A percentile compares a stretch with the other conserved stretches of the same genome.
Conservation (phyloP, 2,888 invertebrate species). For the Thelaira solivaga region DNA sequence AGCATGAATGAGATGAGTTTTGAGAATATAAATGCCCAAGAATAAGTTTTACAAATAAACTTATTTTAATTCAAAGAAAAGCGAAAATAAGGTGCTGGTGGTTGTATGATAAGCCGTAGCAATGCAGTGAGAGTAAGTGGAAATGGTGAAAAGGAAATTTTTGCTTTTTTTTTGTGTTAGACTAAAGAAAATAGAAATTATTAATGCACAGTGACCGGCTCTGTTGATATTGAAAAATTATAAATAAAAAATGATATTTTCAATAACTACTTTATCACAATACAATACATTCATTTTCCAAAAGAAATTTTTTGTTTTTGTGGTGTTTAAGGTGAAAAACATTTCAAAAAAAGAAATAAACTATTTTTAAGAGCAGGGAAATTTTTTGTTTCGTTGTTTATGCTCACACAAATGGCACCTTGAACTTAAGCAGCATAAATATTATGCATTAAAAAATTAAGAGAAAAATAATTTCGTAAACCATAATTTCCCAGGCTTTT, state of each 20-base stretch:
- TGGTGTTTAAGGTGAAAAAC: neutral
- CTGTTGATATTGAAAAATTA: slow-evolving; percentile 58
- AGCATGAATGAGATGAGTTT: too few relatives aligned
- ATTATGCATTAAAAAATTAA: slow-evolving; percentile 65
- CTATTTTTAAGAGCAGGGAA: neutral
- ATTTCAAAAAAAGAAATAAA: slow-evolving; percentile 28
- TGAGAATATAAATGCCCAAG: slow-evolving; percentile 59
- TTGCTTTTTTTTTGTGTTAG: too few relatives aligned
- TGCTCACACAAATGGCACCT: slow-evolving; percentile 50
- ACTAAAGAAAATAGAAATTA: slow-evolving; percentile 39
- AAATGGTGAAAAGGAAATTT: slow-evolving; percentile 20
- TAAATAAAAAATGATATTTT: slow-evolving; percentile 20
- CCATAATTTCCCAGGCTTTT: slow-evolving; percentile 24
- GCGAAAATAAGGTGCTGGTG: neutral
- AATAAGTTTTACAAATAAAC: slow-evolving; percentile 39
- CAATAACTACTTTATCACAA: slow-evolving; percentile 18
- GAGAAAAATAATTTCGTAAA: slow-evolving; percentile 10
- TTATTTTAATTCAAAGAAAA: slow-evolving; percentile 41
- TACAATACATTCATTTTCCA: slow-evolving; percentile 27
- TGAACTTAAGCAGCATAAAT: slow-evolving; percentile 66
- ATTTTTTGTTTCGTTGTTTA: too few relatives aligned
- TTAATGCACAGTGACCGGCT: slow-evolving; percentile 73
- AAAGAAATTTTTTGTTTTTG: neutral
- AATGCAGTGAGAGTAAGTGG: slow-evolving; percentile 23
- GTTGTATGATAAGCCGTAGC: too few relatives aligned